Base-by-base conservation (phyloP, 2,797 vertebrate species). In the Streptopelia turtur region DNA sequence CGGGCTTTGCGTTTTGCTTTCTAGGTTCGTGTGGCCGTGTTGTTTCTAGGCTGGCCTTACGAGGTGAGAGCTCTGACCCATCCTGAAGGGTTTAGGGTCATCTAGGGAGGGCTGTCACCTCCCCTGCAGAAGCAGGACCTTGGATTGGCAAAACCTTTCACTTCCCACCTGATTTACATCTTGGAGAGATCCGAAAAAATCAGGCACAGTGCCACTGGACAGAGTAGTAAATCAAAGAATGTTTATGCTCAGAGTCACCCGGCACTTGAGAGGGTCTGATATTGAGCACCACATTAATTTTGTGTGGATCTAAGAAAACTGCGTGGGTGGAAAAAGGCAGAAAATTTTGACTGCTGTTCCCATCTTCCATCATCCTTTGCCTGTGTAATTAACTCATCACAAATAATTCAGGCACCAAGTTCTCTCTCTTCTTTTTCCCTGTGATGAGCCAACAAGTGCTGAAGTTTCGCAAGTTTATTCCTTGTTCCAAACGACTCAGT, bases 241-340 rank as follows among this genome's bases (percentile, higher is more conserved):
- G 20, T 60, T 89, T 49, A 77, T 68, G 53, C 64, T 91, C 33
- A 77, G 81, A 75, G 81, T 85, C 64, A 49, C 52, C 17, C 3
- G 7, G 81, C 60, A 47, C 50, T 87, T 76, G 71, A 83, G 41
- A 83, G 61, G 90, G 84, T 57, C 84, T 92, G 68, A 39, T 91
- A 81, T 55, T 55, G 93, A 93, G 20, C 93, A 92, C 69, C 68
- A 89, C 65, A 83, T 86, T 94, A 90, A 90, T 91, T 95, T 71
- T 72, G 60, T 90, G 83, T 66, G 66, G 47, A 90, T 82, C 83
- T 92, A 69, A 93, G 87, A 59, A 90, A 96, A 89, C 27, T n/a
- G 64, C 0, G 50, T 89, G 41, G 87, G 91, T 86, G 72, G 70
- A 33, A 65, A 91, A 81, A 94, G 91, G 87, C 69, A 91, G 83